A percentile compares a stretch with the other conserved stretches of the same genome.
These are phyloP conservation scores for Crotalus viridis DNA, from an alignment of 2,113 vertebrate species.

Conservation along the genomic window DNA sequence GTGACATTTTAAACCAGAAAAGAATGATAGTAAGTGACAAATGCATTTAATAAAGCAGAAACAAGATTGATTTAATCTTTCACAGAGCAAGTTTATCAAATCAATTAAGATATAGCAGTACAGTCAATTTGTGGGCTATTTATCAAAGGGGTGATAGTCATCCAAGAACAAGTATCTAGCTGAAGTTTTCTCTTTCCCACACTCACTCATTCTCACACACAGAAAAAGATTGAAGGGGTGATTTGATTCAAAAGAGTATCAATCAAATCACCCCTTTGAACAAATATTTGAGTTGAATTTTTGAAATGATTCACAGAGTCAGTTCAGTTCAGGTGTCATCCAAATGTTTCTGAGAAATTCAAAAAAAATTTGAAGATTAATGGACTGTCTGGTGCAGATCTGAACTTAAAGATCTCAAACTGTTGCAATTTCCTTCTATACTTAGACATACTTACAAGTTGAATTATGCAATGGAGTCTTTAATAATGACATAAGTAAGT, in stretches of 20 bases:
- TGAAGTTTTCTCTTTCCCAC: background rate
- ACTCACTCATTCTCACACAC: background rate
- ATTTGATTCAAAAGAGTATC: background rate
- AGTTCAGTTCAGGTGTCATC: background rate
- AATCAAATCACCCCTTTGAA: background rate
- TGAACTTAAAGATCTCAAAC: background rate
- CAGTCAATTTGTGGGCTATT: background rate
- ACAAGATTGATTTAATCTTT: background rate
- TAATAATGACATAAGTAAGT: background rate
- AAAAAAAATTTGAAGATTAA: background rate
- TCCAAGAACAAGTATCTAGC: constrained; percentile 5
- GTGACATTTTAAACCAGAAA: background rate
- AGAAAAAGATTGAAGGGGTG: background rate
- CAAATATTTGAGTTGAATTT: background rate
- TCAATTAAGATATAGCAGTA: constrained; percentile 3
- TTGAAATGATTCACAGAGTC: background rate
- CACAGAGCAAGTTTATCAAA: constrained; percentile 12
- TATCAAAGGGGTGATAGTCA: constrained; percentile 3
- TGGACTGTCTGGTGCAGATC: background rate
- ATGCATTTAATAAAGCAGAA: constrained; percentile 11
- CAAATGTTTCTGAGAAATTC: background rate
- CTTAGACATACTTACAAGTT: background rate
- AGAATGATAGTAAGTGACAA: background rate
- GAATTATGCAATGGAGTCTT: background rate
- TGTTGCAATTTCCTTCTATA: background rate